A percentile compares a stretch with the other conserved stretches of the same genome.
These are phyloP conservation scores for Cerastis leucographa DNA, from an alignment of 2,888 invertebrate genomes.

Conservation along the genomic window DNA sequence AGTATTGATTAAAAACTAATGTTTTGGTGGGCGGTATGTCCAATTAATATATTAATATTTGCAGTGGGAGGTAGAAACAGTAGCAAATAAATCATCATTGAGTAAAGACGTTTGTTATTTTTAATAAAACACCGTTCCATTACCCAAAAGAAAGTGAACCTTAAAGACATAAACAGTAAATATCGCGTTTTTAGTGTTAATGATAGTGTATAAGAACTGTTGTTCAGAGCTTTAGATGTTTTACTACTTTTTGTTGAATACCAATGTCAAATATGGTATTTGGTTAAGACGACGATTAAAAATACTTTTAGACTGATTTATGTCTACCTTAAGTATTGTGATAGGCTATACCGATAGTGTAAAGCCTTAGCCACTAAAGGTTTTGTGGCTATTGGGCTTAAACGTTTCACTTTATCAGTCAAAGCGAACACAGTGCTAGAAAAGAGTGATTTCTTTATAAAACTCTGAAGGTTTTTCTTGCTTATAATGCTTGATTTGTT, in stretches of 20 bases:
- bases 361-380: conserved; percentile 45
- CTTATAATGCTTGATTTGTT: not conserved
- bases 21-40: no score
- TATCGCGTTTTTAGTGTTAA: no score
- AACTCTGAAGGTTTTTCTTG: not conserved
- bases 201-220: not conserved
- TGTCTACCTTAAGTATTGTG: not conserved
- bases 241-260: not conserved
- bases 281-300: not conserved
- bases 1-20: no score
- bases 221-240: not conserved
- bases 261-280: conserved; percentile 1
- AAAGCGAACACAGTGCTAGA: conserved; percentile 46
- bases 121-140: no score
- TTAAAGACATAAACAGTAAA: no score
- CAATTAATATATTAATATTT: no score
- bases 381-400: conserved; percentile 47
- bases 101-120: no score
- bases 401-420: conserved; percentile 37
- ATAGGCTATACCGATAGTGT: conserved; percentile 15
- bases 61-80: no score
- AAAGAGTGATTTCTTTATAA: not conserved
- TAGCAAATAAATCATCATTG: no score
- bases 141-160: no score
- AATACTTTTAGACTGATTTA: not conserved